Base-by-base conservation (phyloP, 2,113 vertebrate genomes). In the Mus pahari region DNA sequence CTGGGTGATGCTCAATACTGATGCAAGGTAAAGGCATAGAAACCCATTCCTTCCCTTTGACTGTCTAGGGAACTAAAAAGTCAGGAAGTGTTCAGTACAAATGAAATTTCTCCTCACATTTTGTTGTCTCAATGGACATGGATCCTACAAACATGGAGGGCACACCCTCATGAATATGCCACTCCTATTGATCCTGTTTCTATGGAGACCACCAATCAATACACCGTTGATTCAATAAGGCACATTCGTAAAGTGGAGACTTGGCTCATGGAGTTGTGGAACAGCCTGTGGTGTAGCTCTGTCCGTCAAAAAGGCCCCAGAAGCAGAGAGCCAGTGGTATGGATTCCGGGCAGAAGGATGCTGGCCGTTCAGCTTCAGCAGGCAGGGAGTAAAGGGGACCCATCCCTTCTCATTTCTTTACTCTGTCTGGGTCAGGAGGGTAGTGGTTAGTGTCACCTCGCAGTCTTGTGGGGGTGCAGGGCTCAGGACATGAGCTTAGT, bases 261-360 rank as follows among this genome's bases (percentile, higher is more conserved):
- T 11, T 77, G 88, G 7, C 50, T 53, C 24, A 3, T 42, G 9
- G 42, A 20, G 13, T 36, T 19, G 2, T 19, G 28, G 48, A 79
- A 9, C 4, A 77, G 79, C 58, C 58, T 22, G 53, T 16, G n/a
- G 3, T 33, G 8, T 36, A 8, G 71, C 71, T 84, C 22, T 2
- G 16, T 24, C 20, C 33, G 0, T 16, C 68, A 0, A 11, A 11
- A 45, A 28, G 50, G 62, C 24, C 0, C 5, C 73, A n/a, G 22
- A 39, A 42, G 48, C 62, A 19, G 22, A 24, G 62, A 48, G 33
- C 6, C 39, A 8, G 3, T 28, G 58, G 31, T 4, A 14, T 31
- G 3, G 26, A 50, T 17, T 48, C 55, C 3, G 58, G 60, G 31
- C 22, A 92, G 36, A 39, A 20, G 11, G 26, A 48, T 60, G 36